phyloP scores from a whole-genome alignment of 2,113 vertebrate species.

The Brachyistius frenatus region DNA sequence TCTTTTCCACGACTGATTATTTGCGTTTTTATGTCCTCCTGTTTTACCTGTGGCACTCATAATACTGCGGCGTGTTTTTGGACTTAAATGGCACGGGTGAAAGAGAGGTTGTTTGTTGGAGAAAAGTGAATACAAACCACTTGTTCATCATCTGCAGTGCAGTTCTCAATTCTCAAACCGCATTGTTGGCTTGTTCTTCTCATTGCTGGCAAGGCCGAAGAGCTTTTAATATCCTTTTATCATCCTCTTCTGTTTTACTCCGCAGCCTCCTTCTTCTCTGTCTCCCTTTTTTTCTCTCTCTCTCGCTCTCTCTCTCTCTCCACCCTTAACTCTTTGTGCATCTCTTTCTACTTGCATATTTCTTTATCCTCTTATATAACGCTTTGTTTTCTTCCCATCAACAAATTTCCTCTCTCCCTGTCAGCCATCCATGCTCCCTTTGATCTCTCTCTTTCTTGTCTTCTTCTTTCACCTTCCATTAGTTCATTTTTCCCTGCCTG shows the following conservation, averaged over 20 bases:
- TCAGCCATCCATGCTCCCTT: background rate
- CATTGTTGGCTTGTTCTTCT: conserved; percentile 59
- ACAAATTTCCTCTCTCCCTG: background rate
- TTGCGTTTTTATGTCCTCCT: background rate
- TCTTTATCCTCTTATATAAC: conserved; percentile 18
- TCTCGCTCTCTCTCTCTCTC: background rate
- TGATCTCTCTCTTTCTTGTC: conserved; percentile 1
- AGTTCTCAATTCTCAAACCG: conserved; percentile 64
- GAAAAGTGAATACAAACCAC: conserved; percentile 33
- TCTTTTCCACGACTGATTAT: background rate
- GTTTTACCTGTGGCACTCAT: background rate
- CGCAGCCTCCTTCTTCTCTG: conserved; percentile 14
- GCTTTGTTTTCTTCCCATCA: conserved; percentile 14
- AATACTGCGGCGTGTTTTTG: background rate
- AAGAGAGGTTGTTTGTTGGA: conserved; percentile 25
- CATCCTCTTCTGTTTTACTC: conserved; percentile 33
- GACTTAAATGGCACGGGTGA: conserved; percentile 19
- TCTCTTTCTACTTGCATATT: conserved; percentile 12
- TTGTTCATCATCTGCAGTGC: conserved; percentile 72
- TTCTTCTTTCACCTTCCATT: background rate
- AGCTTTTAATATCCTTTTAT: conserved; percentile 60
- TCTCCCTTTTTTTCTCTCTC: conserved; percentile 6
- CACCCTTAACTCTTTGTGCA: background rate
- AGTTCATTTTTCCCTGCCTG: background rate
- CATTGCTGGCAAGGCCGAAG: conserved; percentile 53